Percentiles rank a stretch among this genome's conserved stretches.
Conservation (phyloP, 2,113 vertebrate species). For the Ibidorhyncha struthersii region DNA sequence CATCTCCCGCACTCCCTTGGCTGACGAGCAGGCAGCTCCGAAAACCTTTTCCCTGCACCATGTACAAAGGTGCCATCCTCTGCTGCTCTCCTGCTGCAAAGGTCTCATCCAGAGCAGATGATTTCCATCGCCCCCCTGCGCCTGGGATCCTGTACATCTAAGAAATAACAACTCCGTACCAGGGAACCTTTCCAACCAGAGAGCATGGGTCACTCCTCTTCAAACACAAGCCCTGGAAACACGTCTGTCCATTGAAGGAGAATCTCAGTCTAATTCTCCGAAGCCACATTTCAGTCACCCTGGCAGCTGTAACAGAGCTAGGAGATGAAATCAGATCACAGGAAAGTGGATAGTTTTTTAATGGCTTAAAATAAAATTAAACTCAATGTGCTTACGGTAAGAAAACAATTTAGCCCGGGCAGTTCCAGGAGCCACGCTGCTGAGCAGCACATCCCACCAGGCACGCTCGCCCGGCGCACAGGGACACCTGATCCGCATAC, state of each 20-base stretch:
- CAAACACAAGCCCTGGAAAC: neutral
- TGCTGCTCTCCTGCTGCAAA: neutral
- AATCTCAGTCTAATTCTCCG: neutral
- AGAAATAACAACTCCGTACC: neutral
- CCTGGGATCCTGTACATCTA: neutral
- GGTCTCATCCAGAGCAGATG: neutral
- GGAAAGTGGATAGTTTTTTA: neutral
- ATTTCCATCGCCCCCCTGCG: neutral
- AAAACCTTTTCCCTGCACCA: neutral
- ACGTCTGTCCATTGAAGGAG: neutral
- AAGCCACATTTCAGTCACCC: neutral
- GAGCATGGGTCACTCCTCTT: neutral
- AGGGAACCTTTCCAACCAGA: neutral
- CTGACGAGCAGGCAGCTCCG: neutral
- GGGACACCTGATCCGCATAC: neutral
- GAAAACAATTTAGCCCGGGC: neutral
- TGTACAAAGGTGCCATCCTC: neutral
- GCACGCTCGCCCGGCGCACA: neutral
- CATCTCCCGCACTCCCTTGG: fast-evolving
- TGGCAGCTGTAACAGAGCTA: neutral
- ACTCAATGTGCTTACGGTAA: neutral
- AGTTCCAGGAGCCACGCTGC: neutral
- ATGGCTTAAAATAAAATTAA: slow-evolving; percentile 10
- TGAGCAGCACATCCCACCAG: neutral
- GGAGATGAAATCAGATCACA: neutral